Percentiles rank a stretch among this genome's conserved stretches.
These are phyloP conservation scores for Clavelina lepadiformis DNA, from an alignment of 23 tunicate species.

Conservation along the genomic window DNA sequence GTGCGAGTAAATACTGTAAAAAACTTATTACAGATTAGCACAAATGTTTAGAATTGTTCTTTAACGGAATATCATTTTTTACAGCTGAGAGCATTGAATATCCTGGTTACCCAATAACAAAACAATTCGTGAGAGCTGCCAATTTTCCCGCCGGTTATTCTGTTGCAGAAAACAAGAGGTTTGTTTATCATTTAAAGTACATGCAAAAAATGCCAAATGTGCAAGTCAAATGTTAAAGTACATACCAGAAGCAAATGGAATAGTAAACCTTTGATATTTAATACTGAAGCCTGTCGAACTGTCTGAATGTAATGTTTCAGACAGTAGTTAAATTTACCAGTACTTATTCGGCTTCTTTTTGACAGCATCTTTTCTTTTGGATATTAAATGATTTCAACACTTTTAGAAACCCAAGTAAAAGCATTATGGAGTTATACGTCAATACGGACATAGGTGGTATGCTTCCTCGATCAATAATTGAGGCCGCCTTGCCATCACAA, in stretches of 20 bases:
- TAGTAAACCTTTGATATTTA: neutral
- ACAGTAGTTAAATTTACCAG: neutral
- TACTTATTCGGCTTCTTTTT: neutral
- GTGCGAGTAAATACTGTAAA: no score
- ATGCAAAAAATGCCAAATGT: no score
- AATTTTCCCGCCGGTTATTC: conserved; percentile 52
- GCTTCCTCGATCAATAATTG: conserved; percentile 38
- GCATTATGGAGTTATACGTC: conserved; percentile 35
- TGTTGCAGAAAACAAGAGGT: conserved; percentile 36
- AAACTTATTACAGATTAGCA: no score
- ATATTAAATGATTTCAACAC: no score
- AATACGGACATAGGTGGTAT: conserved; percentile 46
- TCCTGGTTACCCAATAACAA: conserved; percentile 7
- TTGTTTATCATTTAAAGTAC: no score
- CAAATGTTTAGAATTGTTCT: no score
- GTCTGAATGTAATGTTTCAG: neutral
- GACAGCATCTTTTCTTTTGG: no score
- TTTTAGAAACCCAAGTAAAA: conserved; percentile 24
- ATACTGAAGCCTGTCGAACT: no score
- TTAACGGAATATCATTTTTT: no score
- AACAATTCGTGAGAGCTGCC: conserved; percentile 26
- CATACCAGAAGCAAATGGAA: no score
- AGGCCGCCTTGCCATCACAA: conserved; percentile 46
- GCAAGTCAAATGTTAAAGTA: no score
- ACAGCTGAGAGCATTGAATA: conserved; percentile 24